Base-by-base conservation (phyloP, 2,797 vertebrate genomes). In the Bufotes viridis region DNA sequence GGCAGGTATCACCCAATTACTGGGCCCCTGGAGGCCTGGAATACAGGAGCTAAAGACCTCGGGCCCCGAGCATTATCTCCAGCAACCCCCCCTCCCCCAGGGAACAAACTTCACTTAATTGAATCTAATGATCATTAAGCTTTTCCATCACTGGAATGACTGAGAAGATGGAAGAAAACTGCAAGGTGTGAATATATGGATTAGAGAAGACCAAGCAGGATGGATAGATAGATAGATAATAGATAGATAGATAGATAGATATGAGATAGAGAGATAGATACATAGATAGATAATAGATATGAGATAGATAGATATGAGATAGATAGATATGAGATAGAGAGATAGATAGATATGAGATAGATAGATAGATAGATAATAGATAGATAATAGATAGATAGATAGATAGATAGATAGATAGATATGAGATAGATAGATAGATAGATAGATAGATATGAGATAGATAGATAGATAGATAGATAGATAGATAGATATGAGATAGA, bases 61-160 rank as follows among this genome's bases (percentile, higher is more conserved):
- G 65, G 69, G 81, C 61, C 63, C 13, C 12, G 22, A 18, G 51
- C 42, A 20, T 34, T 83, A 83, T 57, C 81, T 83, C 15, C 18
- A 29, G 65, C 34, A 12, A 83, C 57, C 81, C 51, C 42, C 1
- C 22, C 15, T 22, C 22, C 82, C 82, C 69, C 26, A 8, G 82
- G 69, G 69, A 61, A 7, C 69, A 1, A 15, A 58, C 42, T 42
- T 24, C 57, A 84, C 22, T 34, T 63, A 24, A 84, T 84, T 84
- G 74, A 75, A 42, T 75, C 82, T 49, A 26, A 34, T 22, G 24
- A 34, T 49, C 55, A 0, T 42, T 84, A 42, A 84, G 18, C 69
- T 72, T 84, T 58, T 84, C 55, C 67, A 74, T 84, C 67, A 74
- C 11, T 67, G 79, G 26, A 22, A 49, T n/a, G 49, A 82, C 79